phyloP scores from a whole-genome alignment of 2,113 vertebrate genomes.

The Hemicordylus capensis region DNA sequence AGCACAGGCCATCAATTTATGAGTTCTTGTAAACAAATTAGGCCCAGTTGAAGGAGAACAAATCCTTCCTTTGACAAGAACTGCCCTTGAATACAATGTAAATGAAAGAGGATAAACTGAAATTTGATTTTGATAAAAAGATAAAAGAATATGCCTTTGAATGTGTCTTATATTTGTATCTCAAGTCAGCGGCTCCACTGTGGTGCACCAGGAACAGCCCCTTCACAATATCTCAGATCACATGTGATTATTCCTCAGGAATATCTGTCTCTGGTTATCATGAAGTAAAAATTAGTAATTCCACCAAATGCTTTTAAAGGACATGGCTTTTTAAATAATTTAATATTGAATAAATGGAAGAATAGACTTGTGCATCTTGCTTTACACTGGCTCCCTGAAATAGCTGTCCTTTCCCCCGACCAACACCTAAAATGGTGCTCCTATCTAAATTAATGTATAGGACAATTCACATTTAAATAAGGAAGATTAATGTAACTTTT shows the following conservation, averaged over 20 bases:
- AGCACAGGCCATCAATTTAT: neutral
- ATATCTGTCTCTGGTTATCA: neutral
- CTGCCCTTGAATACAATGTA: constrained; percentile 5
- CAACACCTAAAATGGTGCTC: neutral
- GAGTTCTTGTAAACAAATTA: neutral
- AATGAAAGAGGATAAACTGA: neutral
- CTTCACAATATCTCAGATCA: neutral
- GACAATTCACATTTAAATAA: neutral
- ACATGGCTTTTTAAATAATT: neutral
- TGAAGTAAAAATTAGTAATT: neutral
- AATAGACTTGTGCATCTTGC: neutral
- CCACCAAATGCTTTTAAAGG: neutral
- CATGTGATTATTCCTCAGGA: neutral
- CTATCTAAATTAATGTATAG: neutral
- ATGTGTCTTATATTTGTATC: neutral
- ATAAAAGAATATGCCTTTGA: neutral
- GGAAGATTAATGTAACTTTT: neutral
- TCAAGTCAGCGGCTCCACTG: neutral
- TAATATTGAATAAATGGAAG: too few relatives aligned
- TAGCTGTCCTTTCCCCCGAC: too few relatives aligned
- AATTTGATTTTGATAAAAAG: neutral
- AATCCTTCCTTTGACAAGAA: neutral
- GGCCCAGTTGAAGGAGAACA: neutral
- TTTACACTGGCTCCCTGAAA: neutral
- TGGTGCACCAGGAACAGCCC: neutral